These are phyloP conservation scores for Eremobia ochroleuca DNA, from an alignment of 2,888 invertebrate species.

Conservation along the genomic window DNA sequence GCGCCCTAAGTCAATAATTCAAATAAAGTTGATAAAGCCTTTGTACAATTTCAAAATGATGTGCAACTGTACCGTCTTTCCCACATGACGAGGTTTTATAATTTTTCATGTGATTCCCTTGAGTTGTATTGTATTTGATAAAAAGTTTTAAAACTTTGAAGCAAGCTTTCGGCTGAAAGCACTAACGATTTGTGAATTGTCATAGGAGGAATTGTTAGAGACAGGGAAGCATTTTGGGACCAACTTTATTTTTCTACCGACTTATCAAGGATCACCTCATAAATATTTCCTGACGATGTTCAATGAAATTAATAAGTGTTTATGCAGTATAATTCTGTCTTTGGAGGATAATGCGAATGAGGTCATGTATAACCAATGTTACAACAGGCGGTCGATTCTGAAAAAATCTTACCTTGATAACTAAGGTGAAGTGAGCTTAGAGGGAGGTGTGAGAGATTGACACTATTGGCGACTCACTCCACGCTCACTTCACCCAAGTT, in stretches of 20 bases:
- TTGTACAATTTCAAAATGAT: constrained; percentile 2
- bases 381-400: too few relatives aligned
- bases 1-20: too few relatives aligned
- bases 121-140: background rate
- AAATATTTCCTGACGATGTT: constrained; percentile 9
- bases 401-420: too few relatives aligned
- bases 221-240: background rate
- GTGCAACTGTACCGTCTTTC: background rate
- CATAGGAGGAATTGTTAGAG: too few relatives aligned
- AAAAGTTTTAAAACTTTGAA: background rate
- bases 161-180: background rate
- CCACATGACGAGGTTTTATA: background rate
- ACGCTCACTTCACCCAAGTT: too few relatives aligned
- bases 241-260: background rate
- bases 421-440: too few relatives aligned
- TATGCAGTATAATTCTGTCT: background rate
- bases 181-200: background rate
- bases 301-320: background rate
- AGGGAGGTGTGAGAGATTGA: too few relatives aligned
- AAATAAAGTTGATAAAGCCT: background rate
- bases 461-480: too few relatives aligned
- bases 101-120: constrained; percentile 2
- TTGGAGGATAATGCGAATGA: background rate
- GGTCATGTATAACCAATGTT: background rate
- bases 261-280: background rate